These are phyloP conservation scores for Bombyx mandarina DNA, from an alignment of 1,140 invertebrate species.

Conservation along the genomic window DNA sequence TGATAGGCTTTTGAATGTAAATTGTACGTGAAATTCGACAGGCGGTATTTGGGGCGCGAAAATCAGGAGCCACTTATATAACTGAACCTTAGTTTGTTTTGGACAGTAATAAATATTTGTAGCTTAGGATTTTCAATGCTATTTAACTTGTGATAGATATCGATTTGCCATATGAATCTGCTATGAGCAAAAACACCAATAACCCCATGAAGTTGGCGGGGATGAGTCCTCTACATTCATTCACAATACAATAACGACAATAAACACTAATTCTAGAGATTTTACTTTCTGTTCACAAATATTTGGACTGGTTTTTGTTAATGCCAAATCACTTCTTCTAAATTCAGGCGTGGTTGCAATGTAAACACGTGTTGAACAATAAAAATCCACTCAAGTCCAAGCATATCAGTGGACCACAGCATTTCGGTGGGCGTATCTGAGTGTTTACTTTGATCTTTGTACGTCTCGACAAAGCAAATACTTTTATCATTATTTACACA, in stretches of 20 bases:
- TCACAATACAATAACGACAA: too few species aligned
- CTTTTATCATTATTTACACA: conserved; percentile 64
- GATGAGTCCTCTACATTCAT: too few species aligned
- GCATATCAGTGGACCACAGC: conserved; percentile 23
- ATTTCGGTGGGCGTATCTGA: conserved; percentile 42
- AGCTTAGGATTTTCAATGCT: too few species aligned
- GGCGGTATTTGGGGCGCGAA: conserved; percentile 25
- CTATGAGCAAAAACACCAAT: too few species aligned
- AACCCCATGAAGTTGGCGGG: too few species aligned
- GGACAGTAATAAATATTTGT: too few species aligned
- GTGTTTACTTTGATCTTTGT: conserved; percentile 64
- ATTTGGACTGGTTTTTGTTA: too few species aligned
- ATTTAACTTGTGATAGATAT: too few species aligned
- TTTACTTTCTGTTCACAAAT: too few species aligned
- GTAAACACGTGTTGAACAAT: conserved; percentile 3
- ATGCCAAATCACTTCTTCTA: conserved; percentile 1
- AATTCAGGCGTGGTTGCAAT: not conserved
- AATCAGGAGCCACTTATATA: conserved; percentile 11
- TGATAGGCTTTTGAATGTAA: conserved; percentile 59
- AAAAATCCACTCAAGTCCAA: conserved; percentile 16
- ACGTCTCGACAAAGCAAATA: conserved; percentile 56
- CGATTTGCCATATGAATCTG: too few species aligned
- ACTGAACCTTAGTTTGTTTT: too few species aligned
- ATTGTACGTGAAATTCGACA: conserved; percentile 62
- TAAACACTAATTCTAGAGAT: too few species aligned